These are phyloP conservation scores for Pseudochirops cupreus DNA, from an alignment of 2,797 vertebrate species.

Conservation along the genomic window DNA sequence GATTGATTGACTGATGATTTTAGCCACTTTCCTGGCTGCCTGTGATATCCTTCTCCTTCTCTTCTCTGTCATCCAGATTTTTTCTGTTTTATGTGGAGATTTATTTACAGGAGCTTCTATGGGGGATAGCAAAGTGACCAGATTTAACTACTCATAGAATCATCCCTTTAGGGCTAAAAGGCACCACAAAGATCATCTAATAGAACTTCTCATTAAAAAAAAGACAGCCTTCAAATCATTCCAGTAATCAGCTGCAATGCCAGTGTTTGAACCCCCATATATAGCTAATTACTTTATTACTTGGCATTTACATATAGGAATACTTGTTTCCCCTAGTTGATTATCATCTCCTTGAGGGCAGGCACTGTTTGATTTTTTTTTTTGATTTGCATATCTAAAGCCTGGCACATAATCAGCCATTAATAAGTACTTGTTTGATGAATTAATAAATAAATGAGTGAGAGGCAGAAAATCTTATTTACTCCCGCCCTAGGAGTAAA, in stretches of 20 bases:
- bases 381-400: not conserved
- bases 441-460: not conserved
- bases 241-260: not conserved
- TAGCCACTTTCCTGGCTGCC: not conserved
- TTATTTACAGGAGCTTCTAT: not conserved
- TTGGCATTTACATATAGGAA: not conserved
- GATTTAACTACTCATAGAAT: not conserved
- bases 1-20: slow-evolving; percentile 12
- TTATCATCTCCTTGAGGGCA: not conserved
- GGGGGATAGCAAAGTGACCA: not conserved
- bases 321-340: not conserved
- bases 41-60: not conserved
- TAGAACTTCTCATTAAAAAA: not conserved
- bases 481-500: not conserved
- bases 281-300: not conserved
- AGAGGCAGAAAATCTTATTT: not conserved
- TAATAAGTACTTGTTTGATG: not conserved
- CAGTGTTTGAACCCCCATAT: not conserved
- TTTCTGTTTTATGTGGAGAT: slow-evolving; percentile 5
- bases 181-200: not conserved
- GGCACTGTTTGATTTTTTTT: not conserved
- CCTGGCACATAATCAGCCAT: not conserved
- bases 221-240: not conserved
- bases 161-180: not conserved
- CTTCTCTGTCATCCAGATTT: not conserved